These are phyloP conservation scores for Calidris pygmaea DNA, from an alignment of 2,113 vertebrate species.

Conservation along the genomic window DNA sequence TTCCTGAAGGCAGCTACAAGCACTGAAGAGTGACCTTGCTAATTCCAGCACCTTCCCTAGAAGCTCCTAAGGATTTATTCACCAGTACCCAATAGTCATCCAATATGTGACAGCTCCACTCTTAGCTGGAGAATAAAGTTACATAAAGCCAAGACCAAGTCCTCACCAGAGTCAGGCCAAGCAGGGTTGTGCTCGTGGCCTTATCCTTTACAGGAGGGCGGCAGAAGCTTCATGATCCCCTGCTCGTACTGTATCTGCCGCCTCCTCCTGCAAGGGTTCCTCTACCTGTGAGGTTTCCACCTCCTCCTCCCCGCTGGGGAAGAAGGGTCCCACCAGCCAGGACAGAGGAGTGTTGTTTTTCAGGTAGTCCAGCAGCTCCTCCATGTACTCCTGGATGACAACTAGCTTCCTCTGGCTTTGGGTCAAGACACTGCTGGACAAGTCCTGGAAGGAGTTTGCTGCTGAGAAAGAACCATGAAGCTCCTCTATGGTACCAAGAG, in stretches of 20 bases:
- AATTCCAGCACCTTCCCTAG: neutral
- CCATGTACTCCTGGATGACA: slow-evolving; percentile 79
- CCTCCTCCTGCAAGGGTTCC: neutral
- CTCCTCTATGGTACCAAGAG: slow-evolving; percentile 67
- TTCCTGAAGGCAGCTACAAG: neutral
- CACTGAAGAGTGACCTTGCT: neutral
- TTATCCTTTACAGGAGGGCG: neutral
- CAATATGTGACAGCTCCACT: neutral
- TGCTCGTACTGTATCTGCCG: neutral
- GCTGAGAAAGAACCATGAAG: slow-evolving; percentile 76
- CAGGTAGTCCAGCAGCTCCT: slow-evolving; percentile 79
- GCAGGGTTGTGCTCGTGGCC: neutral
- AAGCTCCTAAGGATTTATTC: too few relatives aligned
- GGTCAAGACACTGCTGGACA: slow-evolving; percentile 75
- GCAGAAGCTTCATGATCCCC: neutral
- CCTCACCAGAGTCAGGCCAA: neutral
- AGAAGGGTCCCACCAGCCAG: slow-evolving; percentile 72
- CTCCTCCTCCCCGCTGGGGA: neutral
- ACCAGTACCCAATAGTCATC: neutral
- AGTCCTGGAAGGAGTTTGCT: slow-evolving; percentile 66
- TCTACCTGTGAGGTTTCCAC: neutral
- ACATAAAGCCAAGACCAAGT: neutral
- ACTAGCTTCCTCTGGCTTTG: slow-evolving; percentile 74
- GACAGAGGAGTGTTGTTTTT: slow-evolving; percentile 77
- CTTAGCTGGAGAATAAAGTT: neutral